Evolutionary conservation across 2,888 invertebrate genomes (phyloP).

Genomic region (Hydrotaea diabolus): DNA sequence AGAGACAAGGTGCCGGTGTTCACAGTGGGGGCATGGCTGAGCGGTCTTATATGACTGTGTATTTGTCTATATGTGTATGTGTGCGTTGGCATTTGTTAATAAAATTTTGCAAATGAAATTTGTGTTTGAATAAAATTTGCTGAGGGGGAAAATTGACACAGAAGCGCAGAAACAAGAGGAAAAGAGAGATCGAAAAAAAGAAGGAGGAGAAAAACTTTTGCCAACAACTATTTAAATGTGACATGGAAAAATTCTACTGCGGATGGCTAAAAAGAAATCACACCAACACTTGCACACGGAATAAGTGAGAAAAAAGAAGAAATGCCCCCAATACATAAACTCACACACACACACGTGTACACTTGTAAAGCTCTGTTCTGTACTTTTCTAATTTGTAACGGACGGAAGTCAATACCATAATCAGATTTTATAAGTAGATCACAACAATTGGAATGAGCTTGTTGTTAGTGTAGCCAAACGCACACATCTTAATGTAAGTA

Average conservation of each 20-base stretch:
- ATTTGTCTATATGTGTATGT: background rate
- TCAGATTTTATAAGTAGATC: constrained; percentile 26
- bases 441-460: background rate
- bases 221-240: constrained; percentile 21
- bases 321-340: constrained; percentile 6
- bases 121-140: constrained; percentile 16
- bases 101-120: constrained; percentile 28
- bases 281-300: background rate
- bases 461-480: background rate
- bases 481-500: too few species aligned
- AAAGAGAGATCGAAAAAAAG: background rate
- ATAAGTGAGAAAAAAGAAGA: background rate
- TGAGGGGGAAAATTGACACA: constrained; percentile 10
- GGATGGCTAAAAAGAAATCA: background rate
- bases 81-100: constrained; percentile 19
- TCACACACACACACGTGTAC: background rate
- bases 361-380: background rate
- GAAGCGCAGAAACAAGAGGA: background rate
- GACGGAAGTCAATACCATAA: constrained; percentile 26
- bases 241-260: background rate
- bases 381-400: constrained; percentile 15
- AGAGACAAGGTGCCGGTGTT: background rate
- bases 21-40: background rate
- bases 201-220: background rate
- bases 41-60: background rate